phyloP scores from a whole-genome alignment of 2,888 invertebrate species.

The Allygus modestus region DNA sequence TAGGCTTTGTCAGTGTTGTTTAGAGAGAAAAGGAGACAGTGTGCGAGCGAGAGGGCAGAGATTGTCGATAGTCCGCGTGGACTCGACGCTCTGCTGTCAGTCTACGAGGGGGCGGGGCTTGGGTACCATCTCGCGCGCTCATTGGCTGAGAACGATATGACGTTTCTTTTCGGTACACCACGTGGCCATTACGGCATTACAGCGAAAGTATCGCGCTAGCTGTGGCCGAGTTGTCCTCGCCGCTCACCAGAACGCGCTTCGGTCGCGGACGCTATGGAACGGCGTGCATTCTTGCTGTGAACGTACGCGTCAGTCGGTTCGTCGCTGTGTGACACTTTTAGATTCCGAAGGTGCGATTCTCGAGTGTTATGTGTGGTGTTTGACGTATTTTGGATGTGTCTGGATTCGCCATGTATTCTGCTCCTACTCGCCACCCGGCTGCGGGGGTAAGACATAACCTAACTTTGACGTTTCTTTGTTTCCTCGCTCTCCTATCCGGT shows the following conservation, averaged over 20 bases:
- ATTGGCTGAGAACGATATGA: constrained; percentile 66
- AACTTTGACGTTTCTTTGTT: constrained; percentile 56
- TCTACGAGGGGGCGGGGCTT: constrained; percentile 44
- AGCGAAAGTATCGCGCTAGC: constrained; percentile 65
- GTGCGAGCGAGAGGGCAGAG: constrained; percentile 50
- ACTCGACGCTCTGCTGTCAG: constrained; percentile 59
- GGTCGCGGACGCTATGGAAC: constrained; percentile 34
- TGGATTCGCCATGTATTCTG: constrained; percentile 81
- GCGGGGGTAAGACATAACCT: constrained; percentile 80
- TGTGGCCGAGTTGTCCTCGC: constrained; percentile 49
- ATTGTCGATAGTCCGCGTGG: constrained; percentile 67
- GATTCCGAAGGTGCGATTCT: constrained; percentile 43
- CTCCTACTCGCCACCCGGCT: constrained; percentile 87
- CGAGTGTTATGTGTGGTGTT: constrained; percentile 56
- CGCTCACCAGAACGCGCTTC: constrained; percentile 39
- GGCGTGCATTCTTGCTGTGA: constrained; percentile 44
- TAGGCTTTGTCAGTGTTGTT: constrained; percentile 62
- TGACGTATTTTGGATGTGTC: constrained; percentile 56
- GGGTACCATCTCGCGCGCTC: constrained; percentile 12
- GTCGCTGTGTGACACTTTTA: constrained; percentile 34
- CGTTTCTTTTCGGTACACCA: constrained; percentile 67
- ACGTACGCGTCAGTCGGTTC: constrained; percentile 31
- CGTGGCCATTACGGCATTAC: constrained; percentile 68
- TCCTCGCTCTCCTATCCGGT: neutral
- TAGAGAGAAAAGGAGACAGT: constrained; percentile 62